Conservation (phyloP, 1,140 invertebrate genomes). For the Eriosoma lanigerum region DNA sequence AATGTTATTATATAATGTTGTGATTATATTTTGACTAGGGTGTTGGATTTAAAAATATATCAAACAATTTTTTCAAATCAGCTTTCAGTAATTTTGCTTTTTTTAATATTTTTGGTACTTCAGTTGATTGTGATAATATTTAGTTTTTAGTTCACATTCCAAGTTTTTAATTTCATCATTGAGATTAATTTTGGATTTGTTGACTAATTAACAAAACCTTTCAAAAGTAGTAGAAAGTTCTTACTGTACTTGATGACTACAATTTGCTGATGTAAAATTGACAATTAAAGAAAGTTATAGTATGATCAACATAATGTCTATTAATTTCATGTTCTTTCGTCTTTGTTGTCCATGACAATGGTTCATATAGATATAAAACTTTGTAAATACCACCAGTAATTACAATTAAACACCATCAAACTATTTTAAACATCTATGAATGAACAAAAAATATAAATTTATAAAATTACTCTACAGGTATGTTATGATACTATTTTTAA, state of each 20-base stretch:
- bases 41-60: conserved; percentile 67
- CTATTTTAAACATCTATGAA: conserved; percentile 87
- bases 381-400: conserved; percentile 85
- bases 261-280: conserved; percentile 96
- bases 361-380: conserved; percentile 91
- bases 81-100: conserved; percentile 90
- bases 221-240: conserved; percentile 92
- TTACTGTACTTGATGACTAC: conserved; percentile 97
- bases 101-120: conserved; percentile 74
- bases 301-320: conserved; percentile 93
- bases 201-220: conserved; percentile 86
- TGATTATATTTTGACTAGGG: conserved; percentile 22
- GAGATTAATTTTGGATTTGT: conserved; percentile 90
- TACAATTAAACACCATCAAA: conserved; percentile 92
- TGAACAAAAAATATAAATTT: conserved; percentile 65
- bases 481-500: not conserved
- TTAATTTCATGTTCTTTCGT: conserved; percentile 95
- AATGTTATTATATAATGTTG: conserved; percentile 3
- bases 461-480: conserved; percentile 59
- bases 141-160: conserved; percentile 70
- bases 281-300: conserved; percentile 94
- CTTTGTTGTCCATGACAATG: conserved; percentile 96
- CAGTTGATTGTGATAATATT: conserved; percentile 72
- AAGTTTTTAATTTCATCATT: conserved; percentile 76
- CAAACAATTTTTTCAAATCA: conserved; percentile 87